These are phyloP conservation scores for Artemisiospiza belli DNA, from an alignment of 2,113 vertebrate species.

Conservation along the genomic window DNA sequence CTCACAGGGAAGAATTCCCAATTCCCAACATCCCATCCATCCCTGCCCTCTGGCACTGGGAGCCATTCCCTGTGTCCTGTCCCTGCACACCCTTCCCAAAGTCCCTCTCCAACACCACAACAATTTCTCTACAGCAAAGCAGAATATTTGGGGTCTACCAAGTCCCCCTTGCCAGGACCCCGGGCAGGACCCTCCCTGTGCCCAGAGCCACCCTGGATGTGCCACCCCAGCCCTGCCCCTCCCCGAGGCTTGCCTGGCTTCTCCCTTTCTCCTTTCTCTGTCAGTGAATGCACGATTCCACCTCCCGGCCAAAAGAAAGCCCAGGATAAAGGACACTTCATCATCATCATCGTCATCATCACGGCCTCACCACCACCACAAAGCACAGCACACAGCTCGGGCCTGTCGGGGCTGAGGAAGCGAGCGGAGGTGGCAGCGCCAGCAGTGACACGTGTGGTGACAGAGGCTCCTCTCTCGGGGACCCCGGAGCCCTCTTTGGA, in stretches of 20 bases:
- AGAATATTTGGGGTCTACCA: background rate
- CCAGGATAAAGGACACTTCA: slow-evolving; percentile 35
- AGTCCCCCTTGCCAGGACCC: background rate
- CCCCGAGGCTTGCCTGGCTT: background rate
- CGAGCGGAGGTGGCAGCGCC: background rate
- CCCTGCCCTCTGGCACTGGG: background rate
- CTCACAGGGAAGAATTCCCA: accelerated
- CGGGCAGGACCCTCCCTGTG: no score
- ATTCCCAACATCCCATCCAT: accelerated
- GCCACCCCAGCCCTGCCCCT: background rate
- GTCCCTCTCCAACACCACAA: background rate
- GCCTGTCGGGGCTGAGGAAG: background rate
- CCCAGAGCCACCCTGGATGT: accelerated
- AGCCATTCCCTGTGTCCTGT: background rate
- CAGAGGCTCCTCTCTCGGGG: background rate
- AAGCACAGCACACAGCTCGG: background rate
- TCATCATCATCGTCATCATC: background rate
- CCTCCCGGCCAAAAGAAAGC: background rate
- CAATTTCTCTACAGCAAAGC: background rate
- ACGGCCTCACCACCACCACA: background rate
- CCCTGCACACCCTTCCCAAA: background rate
- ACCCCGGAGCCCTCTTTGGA: background rate
- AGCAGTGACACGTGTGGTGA: background rate
- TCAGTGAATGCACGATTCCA: background rate
- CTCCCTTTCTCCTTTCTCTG: background rate